phyloP scores from a whole-genome alignment of 1,140 invertebrate genomes.

The Eupristina koningsbergeri region DNA sequence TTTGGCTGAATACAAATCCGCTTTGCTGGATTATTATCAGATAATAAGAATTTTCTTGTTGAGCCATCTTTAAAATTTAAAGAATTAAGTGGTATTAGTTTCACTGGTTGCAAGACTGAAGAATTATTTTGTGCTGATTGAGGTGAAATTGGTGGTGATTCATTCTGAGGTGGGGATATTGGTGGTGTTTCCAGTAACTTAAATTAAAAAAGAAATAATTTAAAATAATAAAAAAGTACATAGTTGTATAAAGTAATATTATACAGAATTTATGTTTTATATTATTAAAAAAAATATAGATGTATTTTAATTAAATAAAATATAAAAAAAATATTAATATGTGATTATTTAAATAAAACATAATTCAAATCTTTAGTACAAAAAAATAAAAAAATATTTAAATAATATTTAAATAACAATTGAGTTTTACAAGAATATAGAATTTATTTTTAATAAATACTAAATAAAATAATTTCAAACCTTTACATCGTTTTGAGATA shows the following conservation, averaged over 20 bases:
- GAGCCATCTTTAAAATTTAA: slow-evolving; percentile 52
- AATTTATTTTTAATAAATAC: background rate
- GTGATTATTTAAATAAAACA: background rate
- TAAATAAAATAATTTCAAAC: slow-evolving; percentile 14
- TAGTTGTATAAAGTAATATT: too few relatives aligned
- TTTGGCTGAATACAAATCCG: slow-evolving; percentile 58
- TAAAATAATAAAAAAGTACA: background rate
- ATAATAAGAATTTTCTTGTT: slow-evolving; percentile 52
- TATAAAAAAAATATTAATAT: background rate
- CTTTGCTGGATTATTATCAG: slow-evolving; percentile 56
- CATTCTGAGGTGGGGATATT: slow-evolving; percentile 64
- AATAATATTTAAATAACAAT: too few relatives aligned
- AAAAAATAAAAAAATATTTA: background rate
- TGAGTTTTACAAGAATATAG: too few relatives aligned
- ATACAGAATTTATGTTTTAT: background rate
- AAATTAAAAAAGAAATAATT: slow-evolving; percentile 26
- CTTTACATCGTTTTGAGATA: slow-evolving; percentile 15
- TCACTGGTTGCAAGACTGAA: slow-evolving; percentile 54
- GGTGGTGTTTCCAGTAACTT: slow-evolving; percentile 66
- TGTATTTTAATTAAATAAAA: background rate
- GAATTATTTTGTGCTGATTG: slow-evolving; percentile 50
- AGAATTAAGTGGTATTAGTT: slow-evolving; percentile 50
- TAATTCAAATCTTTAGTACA: background rate
- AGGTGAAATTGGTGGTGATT: slow-evolving; percentile 60
- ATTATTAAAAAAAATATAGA: background rate